A percentile compares a stretch with the other conserved stretches of the same genome.
Conservation (phyloP, 2,113 vertebrate species). For the Enhydra lutris region DNA sequence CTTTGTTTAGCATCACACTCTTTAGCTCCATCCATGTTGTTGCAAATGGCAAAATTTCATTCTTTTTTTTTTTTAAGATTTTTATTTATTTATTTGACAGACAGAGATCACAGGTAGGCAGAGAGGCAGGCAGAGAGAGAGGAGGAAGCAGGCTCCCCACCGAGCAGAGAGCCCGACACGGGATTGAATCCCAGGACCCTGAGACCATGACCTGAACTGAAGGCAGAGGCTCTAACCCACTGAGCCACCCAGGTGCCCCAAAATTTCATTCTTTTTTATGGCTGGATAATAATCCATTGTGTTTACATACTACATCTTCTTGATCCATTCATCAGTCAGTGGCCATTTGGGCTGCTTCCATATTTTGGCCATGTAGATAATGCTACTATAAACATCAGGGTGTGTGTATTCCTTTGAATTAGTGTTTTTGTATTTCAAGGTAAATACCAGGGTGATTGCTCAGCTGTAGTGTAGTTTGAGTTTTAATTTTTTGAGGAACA, state of each 20-base stretch:
- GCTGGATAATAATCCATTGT: neutral
- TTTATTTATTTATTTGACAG: too few relatives aligned
- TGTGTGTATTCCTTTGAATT: neutral
- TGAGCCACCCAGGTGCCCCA: too few relatives aligned
- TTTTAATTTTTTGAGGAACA: neutral
- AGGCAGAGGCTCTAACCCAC: too few relatives aligned
- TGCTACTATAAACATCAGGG: neutral
- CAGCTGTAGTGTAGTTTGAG: neutral
- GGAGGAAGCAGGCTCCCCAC: too few relatives aligned
- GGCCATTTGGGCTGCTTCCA: neutral
- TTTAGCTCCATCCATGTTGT: neutral
- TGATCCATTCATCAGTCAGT: neutral
- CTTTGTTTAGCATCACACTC: neutral
- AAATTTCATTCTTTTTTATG: neutral
- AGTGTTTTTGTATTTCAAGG: neutral
- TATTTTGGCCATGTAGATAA: neutral
- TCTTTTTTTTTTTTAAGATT: too few relatives aligned
- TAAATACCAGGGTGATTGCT: neutral
- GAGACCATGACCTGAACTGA: too few relatives aligned
- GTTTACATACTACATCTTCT: neutral
- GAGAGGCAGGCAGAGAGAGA: too few relatives aligned
- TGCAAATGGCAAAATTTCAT: neutral
- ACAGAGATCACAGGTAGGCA: too few relatives aligned
- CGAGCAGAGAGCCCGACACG: too few relatives aligned
- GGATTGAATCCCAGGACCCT: too few relatives aligned